Evolutionary conservation across 2,113 vertebrate species (phyloP), one percentile per base, ranked within the genome.

Genomic region (Merops nubicus): DNA sequence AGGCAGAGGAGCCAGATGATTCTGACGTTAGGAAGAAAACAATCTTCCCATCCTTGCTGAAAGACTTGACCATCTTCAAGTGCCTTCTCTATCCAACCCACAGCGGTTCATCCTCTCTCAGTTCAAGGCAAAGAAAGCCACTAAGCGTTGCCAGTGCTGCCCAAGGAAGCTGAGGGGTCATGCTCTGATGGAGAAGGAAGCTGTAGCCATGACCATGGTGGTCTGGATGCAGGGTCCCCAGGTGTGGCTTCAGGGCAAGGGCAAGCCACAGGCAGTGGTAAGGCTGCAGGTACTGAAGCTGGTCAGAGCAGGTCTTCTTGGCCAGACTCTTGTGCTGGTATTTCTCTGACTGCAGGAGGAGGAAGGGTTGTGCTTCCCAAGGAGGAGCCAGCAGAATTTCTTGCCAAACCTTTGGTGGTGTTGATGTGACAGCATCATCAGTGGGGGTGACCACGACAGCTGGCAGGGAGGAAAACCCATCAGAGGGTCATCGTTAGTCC

Each of bases 81-180:
- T 15, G 34, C 10, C 25, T 1, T 45, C 29, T 40, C 26, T 29
- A 19, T 53, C 14, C 63, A 65, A 6, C 11, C 3, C 15, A 28
- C 45, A 56, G 26, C 5, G 6, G 20, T 29, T 20, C 21, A 40
- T 20, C 16, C 8, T 45, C 29, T 47, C 75, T 36, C 56, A 59
- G 2, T 33, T 33, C 13, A 47, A 76, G 51, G 31, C 28, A 33
- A 79, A 50, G 13, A 2, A 68, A 67, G 17, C 12, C 26, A 63
- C 19, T 18, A 42, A 38, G 16, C 18, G 19, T 11, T 38, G 40
- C 13, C 33, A n/a, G 1, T 2, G 4, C 13, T 23, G 6, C 16
- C 5, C 2, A 2, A 28, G 36, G 36, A 83, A 65, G 15, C 11
- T 0, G 0, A 80, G 25, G 10, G 9, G 8, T 34, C 25, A 22